These are phyloP conservation scores for Nymphalis urticae DNA, from an alignment of 2,888 invertebrate species.

Conservation along the genomic window DNA sequence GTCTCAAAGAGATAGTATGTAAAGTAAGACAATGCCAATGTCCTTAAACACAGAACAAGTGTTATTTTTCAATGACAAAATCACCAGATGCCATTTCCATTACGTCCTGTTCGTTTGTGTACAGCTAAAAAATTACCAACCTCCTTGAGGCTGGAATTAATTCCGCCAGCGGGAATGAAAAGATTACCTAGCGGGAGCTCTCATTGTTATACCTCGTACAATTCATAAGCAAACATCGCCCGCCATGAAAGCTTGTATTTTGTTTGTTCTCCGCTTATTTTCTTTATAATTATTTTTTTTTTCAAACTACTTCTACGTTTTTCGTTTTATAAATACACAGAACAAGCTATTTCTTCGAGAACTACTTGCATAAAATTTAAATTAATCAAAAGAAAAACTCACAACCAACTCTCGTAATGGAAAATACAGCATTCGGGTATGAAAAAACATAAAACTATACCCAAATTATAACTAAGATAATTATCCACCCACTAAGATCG, in stretches of 20 bases:
- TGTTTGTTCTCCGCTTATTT: constrained; percentile 18
- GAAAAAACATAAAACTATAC: too few relatives aligned
- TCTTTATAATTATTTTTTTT: constrained; percentile 22
- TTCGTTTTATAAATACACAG: not conserved
- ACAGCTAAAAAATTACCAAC: constrained; percentile 27
- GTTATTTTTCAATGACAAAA: not conserved
- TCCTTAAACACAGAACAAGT: not conserved
- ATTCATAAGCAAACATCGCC: constrained; percentile 34
- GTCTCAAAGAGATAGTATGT: too few relatives aligned
- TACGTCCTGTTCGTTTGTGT: constrained; percentile 1
- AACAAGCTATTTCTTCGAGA: not conserved
- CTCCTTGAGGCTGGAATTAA: constrained; percentile 36
- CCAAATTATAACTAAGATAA: too few relatives aligned
- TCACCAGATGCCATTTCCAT: not conserved
- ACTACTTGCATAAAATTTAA: not conserved
- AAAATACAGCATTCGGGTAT: too few relatives aligned
- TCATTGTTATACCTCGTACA: constrained; percentile 31
- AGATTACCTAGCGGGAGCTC: constrained; percentile 34
- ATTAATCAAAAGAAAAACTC: not conserved
- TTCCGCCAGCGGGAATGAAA: constrained; percentile 35
- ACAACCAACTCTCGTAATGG: too few relatives aligned
- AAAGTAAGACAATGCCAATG: too few relatives aligned
- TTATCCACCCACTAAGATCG: too few relatives aligned
- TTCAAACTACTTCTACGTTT: not conserved
- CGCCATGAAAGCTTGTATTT: constrained; percentile 12